Evolutionary conservation across 2,888 invertebrate species (phyloP).

Genomic region (Heliconius ethilla): DNA sequence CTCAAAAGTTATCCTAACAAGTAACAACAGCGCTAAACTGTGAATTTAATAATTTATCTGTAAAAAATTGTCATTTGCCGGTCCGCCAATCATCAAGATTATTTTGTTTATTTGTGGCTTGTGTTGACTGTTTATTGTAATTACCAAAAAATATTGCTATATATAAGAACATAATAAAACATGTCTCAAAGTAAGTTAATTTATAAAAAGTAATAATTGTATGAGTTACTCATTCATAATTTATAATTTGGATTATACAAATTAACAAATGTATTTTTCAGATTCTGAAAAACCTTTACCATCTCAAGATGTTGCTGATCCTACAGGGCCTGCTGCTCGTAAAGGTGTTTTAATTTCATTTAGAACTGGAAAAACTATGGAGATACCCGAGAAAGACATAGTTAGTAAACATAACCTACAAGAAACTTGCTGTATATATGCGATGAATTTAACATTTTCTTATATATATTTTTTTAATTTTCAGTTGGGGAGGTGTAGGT

Average conservation of each 20-base stretch:
- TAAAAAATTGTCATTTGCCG: neutral
- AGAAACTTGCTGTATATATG: neutral
- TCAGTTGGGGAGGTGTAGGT: slow-evolving; percentile 93
- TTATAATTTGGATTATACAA: slow-evolving; percentile 31
- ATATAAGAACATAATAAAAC: slow-evolving; percentile 3
- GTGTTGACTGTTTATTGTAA: neutral
- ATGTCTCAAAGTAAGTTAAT: slow-evolving; percentile 70
- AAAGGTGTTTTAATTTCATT: slow-evolving; percentile 92
- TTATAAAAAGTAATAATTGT: slow-evolving; percentile 11
- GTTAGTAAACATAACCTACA: slow-evolving; percentile 81
- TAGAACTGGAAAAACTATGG: slow-evolving; percentile 90
- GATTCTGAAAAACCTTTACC: slow-evolving; percentile 71
- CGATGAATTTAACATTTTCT: neutral
- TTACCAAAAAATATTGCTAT: neutral
- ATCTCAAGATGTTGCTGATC: slow-evolving; percentile 83
- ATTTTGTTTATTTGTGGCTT: slow-evolving; percentile 1
- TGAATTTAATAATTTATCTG: slow-evolving; percentile 6
- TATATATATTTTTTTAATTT: slow-evolving; percentile 47
- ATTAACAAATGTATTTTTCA: slow-evolving; percentile 44
- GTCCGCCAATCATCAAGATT: neutral
- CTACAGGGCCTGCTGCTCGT: slow-evolving; percentile 89
- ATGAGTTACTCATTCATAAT: slow-evolving; percentile 6
- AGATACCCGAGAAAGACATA: slow-evolving; percentile 92
- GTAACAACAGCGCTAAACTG: no score
- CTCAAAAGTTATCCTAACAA: no score